These are phyloP conservation scores for Madoqua kirkii DNA, from an alignment of 2,113 vertebrate species.

Conservation along the genomic window DNA sequence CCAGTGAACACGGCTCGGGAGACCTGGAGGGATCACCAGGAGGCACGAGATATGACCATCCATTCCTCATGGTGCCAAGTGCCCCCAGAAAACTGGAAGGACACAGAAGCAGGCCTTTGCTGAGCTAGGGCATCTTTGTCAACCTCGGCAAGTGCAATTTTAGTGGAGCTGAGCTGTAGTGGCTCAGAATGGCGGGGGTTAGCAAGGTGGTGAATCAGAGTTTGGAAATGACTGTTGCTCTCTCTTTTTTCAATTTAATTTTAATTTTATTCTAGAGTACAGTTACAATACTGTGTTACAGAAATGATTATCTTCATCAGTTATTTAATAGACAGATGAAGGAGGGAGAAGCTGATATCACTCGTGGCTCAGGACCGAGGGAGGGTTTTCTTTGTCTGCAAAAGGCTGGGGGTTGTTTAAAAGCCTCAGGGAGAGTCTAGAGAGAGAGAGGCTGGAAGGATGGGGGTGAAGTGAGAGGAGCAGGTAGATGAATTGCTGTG, in stretches of 20 bases:
- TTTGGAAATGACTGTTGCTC: not conserved
- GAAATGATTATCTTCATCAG: not conserved
- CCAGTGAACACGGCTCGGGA: not conserved
- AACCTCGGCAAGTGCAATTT: not conserved
- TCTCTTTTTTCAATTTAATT: not conserved
- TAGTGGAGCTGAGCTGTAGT: not conserved
- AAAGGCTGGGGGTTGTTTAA: not conserved
- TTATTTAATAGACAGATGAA: not conserved
- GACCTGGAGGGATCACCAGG: not conserved
- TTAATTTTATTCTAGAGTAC: not conserved
- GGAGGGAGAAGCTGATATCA: not conserved
- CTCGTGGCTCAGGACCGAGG: not conserved
- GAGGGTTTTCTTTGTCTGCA: not conserved
- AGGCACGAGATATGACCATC: not conserved
- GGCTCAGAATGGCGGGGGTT: not conserved
- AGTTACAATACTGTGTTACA: not conserved
- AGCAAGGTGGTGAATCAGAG: not conserved
- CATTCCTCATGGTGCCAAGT: not conserved
- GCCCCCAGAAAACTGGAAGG: not conserved
- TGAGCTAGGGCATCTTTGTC: not conserved
- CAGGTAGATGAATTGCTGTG: not conserved
- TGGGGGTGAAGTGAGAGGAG: not conserved
- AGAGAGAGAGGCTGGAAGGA: not conserved
- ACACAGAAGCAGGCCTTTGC: not conserved
- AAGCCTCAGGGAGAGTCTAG: not conserved